phyloP scores from a whole-genome alignment of 2,113 vertebrate species.

The Choloepus hoffmanni region DNA sequence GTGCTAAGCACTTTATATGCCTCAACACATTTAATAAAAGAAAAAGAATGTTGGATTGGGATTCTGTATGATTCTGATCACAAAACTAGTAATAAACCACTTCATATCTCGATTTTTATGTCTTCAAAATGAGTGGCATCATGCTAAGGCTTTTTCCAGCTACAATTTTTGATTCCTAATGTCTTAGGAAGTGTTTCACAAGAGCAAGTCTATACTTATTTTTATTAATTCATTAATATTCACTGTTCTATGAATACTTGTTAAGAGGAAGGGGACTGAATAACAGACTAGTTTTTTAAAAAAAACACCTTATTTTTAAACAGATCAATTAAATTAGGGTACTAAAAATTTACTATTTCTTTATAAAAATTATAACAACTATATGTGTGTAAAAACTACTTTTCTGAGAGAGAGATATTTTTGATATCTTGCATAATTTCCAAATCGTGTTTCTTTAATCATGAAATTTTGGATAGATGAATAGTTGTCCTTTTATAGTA shows the following conservation, averaged over 20 bases:
- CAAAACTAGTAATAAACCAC: slow-evolving; percentile 13
- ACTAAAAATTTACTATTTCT: not conserved
- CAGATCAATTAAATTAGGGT: not conserved
- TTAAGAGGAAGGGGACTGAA: not conserved
- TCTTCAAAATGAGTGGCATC: not conserved
- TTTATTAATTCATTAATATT: not conserved
- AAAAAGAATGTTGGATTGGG: not conserved
- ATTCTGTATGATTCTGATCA: not conserved
- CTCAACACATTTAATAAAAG: not conserved
- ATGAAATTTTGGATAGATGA: not conserved
- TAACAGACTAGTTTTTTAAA: not conserved
- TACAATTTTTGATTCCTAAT: not conserved
- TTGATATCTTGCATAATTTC: slow-evolving; percentile 49
- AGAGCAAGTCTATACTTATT: slow-evolving; percentile 9
- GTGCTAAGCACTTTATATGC: not conserved
- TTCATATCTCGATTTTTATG: not conserved
- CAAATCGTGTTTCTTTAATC: not conserved
- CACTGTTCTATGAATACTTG: not conserved
- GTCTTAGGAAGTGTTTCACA: not conserved
- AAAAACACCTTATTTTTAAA: slow-evolving; percentile 32
- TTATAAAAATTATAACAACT: slow-evolving; percentile 22
- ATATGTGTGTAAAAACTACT: not conserved
- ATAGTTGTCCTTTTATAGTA: not conserved
- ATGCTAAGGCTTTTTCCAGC: not conserved
- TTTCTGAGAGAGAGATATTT: slow-evolving; percentile 25